Conservation (phyloP, 2,797 vertebrate species). For the Eremophila alpestris region DNA sequence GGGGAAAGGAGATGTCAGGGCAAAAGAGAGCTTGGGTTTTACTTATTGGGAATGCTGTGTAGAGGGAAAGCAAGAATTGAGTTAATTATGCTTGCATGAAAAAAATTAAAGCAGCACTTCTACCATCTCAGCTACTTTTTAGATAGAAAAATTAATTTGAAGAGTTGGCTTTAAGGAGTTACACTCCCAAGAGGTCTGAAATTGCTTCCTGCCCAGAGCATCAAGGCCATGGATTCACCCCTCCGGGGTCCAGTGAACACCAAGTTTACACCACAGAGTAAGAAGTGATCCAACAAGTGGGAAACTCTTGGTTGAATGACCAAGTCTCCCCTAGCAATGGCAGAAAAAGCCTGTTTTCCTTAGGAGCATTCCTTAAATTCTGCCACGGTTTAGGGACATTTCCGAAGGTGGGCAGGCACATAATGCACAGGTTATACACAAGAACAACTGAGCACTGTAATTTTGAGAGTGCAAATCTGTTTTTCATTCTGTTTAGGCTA, state of each 20-base stretch:
- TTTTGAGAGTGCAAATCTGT: not conserved
- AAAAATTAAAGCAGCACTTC: not conserved
- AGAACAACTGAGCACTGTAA: not conserved
- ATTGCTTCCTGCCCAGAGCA: not conserved
- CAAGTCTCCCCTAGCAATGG: not conserved
- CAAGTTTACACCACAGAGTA: not conserved
- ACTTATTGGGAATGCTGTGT: not conserved
- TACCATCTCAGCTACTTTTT: not conserved
- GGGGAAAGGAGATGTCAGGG: not conserved
- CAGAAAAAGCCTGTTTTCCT: not conserved
- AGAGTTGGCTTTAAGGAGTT: not conserved
- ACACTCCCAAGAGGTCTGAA: not conserved
- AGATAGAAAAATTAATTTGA: not conserved
- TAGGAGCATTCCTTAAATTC: not conserved
- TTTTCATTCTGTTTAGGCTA: not conserved
- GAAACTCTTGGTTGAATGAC: not conserved
- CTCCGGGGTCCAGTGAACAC: not conserved
- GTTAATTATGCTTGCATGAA: not conserved
- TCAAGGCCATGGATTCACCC: fast-evolving
- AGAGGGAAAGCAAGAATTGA: not conserved
- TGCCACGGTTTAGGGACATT: not conserved
- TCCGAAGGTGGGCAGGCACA: fast-evolving
- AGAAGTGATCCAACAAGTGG: not conserved
- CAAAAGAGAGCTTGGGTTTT: not conserved
- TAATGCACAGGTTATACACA: not conserved